Evolutionary conservation across 2,113 vertebrate genomes (phyloP).

Genomic region (Upupa epops): DNA sequence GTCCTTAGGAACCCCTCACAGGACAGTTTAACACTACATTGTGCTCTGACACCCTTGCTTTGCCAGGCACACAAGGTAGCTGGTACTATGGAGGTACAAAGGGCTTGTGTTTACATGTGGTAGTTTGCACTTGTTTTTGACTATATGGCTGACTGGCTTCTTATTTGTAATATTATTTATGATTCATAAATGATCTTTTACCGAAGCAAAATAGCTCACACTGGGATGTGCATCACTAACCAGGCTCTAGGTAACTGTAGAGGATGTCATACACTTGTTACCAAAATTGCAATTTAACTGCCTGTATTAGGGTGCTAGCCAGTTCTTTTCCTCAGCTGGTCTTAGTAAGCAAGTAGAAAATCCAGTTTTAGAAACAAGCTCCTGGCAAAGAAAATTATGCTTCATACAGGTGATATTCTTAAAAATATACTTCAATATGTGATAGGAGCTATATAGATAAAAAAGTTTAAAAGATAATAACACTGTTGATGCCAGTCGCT

Average conservation of each 20-base stretch:
- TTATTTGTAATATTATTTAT: background rate
- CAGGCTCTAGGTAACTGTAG: background rate
- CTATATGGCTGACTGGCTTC: background rate
- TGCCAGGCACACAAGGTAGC: background rate
- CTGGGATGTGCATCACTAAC: background rate
- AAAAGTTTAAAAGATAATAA: background rate
- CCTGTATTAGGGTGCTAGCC: background rate
- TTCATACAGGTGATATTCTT: background rate
- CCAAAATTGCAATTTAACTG: background rate
- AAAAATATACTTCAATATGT: background rate
- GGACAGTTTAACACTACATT: conserved; percentile 62
- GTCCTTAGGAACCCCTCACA: conserved; percentile 59
- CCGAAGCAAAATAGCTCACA: background rate
- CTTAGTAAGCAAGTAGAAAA: background rate
- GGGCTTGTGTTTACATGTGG: conserved; percentile 32
- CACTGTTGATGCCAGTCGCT: background rate
- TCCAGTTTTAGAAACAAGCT: background rate
- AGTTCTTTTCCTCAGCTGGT: background rate
- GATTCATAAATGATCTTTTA: conserved; percentile 20
- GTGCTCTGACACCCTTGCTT: conserved; percentile 51
- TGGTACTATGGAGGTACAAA: conserved; percentile 58
- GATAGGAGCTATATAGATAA: background rate
- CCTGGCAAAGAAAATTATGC: background rate
- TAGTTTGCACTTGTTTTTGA: conserved; percentile 10
- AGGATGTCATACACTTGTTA: background rate